Percentiles rank a stretch among this genome's conserved stretches.
Conservation (phyloP, 2,888 invertebrate species). For the Caenorhabditis sp. region DNA sequence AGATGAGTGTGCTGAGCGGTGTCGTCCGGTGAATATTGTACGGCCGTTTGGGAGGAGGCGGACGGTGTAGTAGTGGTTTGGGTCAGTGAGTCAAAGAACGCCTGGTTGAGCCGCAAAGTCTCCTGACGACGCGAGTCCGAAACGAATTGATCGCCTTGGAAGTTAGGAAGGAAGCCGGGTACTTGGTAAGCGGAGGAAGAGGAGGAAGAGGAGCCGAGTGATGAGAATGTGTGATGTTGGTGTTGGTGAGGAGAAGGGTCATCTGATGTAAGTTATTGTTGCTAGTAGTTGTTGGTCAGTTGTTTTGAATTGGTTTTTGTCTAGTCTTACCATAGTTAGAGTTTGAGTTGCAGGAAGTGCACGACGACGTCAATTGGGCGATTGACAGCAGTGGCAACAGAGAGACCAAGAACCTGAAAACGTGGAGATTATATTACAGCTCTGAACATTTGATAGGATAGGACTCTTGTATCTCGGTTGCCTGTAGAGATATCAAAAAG, state of each 20-base stretch:
- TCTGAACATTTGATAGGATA: neutral
- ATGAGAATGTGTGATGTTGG: slow-evolving; percentile 7
- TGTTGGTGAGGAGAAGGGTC: neutral
- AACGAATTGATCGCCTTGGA: slow-evolving; percentile 50
- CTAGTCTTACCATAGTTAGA: slow-evolving; percentile 39
- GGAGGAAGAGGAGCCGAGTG: neutral
- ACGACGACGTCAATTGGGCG: slow-evolving; percentile 49
- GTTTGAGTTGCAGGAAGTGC: slow-evolving; percentile 26
- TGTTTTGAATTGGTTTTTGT: neutral
- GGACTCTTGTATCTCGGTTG: neutral
- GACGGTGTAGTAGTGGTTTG: neutral
- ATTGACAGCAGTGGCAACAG: slow-evolving; percentile 28
- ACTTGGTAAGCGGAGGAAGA: too few species aligned
- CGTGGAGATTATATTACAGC: neutral
- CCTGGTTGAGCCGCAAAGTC: slow-evolving; percentile 56
- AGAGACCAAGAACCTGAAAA: slow-evolving; percentile 25
- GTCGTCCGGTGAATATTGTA: neutral
- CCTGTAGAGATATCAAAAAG: neutral
- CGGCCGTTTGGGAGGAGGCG: neutral
- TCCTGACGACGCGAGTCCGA: slow-evolving; percentile 24
- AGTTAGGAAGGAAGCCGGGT: slow-evolving; percentile 56
- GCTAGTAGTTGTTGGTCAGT: neutral
- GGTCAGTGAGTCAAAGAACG: slow-evolving; percentile 54
- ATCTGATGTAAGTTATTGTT: neutral
- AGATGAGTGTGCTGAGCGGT: slow-evolving; percentile 12